Evolutionary conservation across 2,888 invertebrate species (phyloP), one percentile per base, ranked within the genome.

Genomic region (Sphaerophoria rueppellii): DNA sequence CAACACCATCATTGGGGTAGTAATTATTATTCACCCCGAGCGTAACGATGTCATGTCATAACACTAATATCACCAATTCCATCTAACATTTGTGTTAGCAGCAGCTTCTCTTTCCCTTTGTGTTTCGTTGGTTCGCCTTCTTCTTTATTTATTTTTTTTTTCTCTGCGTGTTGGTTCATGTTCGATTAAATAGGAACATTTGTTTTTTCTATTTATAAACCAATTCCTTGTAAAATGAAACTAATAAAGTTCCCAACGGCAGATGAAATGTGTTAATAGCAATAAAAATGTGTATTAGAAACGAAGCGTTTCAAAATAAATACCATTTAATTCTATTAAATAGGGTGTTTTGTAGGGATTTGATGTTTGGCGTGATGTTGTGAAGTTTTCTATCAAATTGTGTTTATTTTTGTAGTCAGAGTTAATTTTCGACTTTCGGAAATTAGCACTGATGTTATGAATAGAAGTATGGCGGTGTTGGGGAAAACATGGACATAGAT

Each of bases 21-120:
- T 63, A 72, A 82, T 82, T 46, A 83, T 83, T 83, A 74, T 82
- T 78, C 69, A 82, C 82, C 82, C 78, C 69, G 24, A n/a, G 55
- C 63, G 46, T 37, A 57, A 65, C 37, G 52, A 43, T 43, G 43
- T 60, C 60, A 60, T 73, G 35, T 69, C 52, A 69, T 54, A 79
- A 57, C 63, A 74, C 46, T 72, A 67, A 71, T 61, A 67, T 61
- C 72, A 72, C 55, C 46, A 65, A 43, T 61, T 67, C 67, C 60
- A 57, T 70, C 71, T 55, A 52, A 63, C 61, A 67, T 40, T 71
- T 55, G 35, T 24, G 24, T 24, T 24, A 2, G 24, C 24, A 24
- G 24, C 24, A 24, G 11, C 11, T 43, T 43, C 43, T 43, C 37
- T 55, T 34, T 40, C 32, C 32, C n/a, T 54, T 67, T n/a, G 24